Percentiles rank a stretch among this genome's conserved stretches.
These are phyloP conservation scores for Nannospalax galili DNA, from an alignment of 2,113 vertebrate species.

Conservation along the genomic window DNA sequence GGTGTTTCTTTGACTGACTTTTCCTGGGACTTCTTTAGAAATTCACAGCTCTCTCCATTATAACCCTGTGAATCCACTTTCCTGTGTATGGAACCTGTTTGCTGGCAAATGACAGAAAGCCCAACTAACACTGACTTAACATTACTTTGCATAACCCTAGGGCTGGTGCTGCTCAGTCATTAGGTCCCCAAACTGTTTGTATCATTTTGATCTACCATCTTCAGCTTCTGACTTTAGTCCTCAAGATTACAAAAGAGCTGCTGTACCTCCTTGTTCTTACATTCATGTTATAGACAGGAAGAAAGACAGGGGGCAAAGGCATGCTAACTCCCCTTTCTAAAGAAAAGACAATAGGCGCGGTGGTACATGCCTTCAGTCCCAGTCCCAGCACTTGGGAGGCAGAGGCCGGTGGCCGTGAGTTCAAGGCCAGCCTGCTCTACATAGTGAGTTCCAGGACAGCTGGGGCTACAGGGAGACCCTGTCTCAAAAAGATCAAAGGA, in stretches of 20 bases:
- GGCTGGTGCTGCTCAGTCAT: neutral
- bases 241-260: neutral
- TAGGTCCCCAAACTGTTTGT: neutral
- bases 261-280: neutral
- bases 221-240: neutral
- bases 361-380: too few species aligned
- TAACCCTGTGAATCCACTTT: neutral
- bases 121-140: neutral
- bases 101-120: neutral
- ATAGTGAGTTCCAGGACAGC: too few species aligned
- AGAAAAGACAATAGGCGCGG: too few species aligned
- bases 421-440: too few species aligned
- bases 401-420: too few species aligned
- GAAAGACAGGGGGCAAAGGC: neutral
- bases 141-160: neutral
- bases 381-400: too few species aligned
- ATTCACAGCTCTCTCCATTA: neutral
- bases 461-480: too few species aligned
- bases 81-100: conserved; percentile 10
- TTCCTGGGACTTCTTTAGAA: neutral
- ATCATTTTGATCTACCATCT: neutral
- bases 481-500: too few species aligned
- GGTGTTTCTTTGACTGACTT: neutral
- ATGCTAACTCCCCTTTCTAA: neutral
- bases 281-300: neutral